These are phyloP conservation scores for Calcarius lapponicus DNA, from an alignment of 2,797 vertebrate species.

Conservation along the genomic window DNA sequence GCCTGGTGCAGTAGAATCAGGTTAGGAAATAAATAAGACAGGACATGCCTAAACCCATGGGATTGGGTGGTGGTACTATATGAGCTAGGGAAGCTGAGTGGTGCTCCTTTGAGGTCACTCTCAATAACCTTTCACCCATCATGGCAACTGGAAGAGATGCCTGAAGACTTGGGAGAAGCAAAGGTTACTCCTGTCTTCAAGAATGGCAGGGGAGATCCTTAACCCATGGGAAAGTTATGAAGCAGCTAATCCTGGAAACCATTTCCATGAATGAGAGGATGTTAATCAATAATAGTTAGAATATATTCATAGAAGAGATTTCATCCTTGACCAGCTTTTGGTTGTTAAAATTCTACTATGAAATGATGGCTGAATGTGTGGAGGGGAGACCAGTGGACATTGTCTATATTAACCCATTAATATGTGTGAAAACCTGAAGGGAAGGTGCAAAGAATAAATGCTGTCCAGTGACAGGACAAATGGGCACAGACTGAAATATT, in stretches of 20 bases:
- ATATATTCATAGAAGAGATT: not conserved
- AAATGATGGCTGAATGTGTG: not conserved
- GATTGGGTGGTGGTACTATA: not conserved
- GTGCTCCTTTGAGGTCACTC: not conserved
- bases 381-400: not conserved
- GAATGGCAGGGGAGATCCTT: not conserved
- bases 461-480: not conserved
- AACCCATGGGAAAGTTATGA: not conserved
- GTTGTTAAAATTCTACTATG: not conserved
- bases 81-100: not conserved
- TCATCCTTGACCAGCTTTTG: not conserved
- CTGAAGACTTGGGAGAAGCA: not conserved
- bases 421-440: not conserved
- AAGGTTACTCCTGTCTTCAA: not conserved
- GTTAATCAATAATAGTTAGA: not conserved
- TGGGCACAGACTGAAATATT: not conserved
- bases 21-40: not conserved
- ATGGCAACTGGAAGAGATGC: not conserved
- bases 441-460: not conserved
- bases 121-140: not conserved
- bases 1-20: not conserved
- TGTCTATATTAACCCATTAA: not conserved
- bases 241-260: not conserved
- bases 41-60: not conserved
- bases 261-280: not conserved